A percentile compares a stretch with the other conserved stretches of the same genome.
phyloP scores from a whole-genome alignment of 1,140 invertebrate genomes.

The Diachasma alloeum region DNA sequence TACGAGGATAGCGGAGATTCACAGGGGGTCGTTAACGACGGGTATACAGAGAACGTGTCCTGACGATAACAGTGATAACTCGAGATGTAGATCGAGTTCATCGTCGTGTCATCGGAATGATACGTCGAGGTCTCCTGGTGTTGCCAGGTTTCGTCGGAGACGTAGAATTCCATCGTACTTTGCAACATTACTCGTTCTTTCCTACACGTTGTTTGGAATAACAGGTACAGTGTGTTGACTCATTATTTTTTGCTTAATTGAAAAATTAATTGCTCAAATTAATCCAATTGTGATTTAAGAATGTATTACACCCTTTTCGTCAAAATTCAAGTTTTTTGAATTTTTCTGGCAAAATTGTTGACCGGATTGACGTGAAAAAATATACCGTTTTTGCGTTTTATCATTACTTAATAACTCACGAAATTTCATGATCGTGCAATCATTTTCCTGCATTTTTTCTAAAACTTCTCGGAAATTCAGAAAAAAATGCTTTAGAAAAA shows the following conservation, averaged over 20 bases:
- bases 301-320: too few species aligned
- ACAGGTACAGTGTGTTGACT: constrained; percentile 45
- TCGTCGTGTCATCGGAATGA: background rate
- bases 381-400: too few species aligned
- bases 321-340: too few species aligned
- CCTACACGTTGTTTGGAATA: constrained; percentile 57
- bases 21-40: background rate
- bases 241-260: too few species aligned
- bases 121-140: background rate
- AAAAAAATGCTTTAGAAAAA: too few species aligned
- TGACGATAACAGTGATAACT: constrained; percentile 12
- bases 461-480: too few species aligned
- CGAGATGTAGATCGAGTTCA: background rate
- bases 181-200: constrained; percentile 56
- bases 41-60: background rate
- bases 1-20: background rate
- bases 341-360: too few species aligned
- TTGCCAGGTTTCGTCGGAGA: constrained; percentile 38
- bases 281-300: background rate
- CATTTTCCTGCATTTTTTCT: too few species aligned
- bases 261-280: too few species aligned
- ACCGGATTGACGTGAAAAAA: too few species aligned
- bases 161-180: constrained; percentile 55
- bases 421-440: too few species aligned
- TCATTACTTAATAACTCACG: too few species aligned